A percentile compares a stretch with the other conserved stretches of the same genome.
Evolutionary conservation across 2,888 invertebrate genomes (phyloP).

Genomic region (Gordius sp.): DNA sequence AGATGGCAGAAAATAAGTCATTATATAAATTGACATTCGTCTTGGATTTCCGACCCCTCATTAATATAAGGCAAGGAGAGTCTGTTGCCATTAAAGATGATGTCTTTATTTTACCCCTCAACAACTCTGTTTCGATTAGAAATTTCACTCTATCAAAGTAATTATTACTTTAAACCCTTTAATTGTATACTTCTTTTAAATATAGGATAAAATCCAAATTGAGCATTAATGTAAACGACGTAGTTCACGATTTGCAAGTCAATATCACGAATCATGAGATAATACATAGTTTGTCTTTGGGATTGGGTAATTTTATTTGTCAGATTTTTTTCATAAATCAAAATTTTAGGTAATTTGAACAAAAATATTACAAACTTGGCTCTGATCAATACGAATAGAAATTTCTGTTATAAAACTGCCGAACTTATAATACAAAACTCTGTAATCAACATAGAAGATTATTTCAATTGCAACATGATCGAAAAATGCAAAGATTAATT

Average conservation of each 20-base stretch:
- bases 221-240: constrained; percentile 8
- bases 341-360: constrained; percentile 7
- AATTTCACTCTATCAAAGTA: constrained; percentile 10
- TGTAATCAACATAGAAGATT: constrained; percentile 10
- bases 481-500: constrained; percentile 8
- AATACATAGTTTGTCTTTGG: constrained; percentile 2
- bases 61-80: constrained; percentile 6
- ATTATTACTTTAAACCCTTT: too few relatives aligned
- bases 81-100: constrained; percentile 9
- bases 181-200: too few relatives aligned
- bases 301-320: constrained; percentile 6
- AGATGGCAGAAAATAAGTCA: constrained; percentile 12
- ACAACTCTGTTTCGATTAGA: neutral
- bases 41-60: constrained; percentile 3
- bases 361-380: neutral
- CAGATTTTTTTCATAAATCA: neutral
- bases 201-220: constrained; percentile 6
- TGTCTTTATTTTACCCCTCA: constrained; percentile 2
- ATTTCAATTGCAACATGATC: constrained; percentile 11
- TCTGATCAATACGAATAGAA: neutral
- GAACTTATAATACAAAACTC: constrained; percentile 9
- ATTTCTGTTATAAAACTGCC: constrained; percentile 8
- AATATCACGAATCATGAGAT: constrained; percentile 5
- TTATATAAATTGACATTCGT: constrained; percentile 5
- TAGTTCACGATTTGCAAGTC: neutral